phyloP scores from a whole-genome alignment of 2,888 invertebrate genomes.

The Holacanthella duospinosa region DNA sequence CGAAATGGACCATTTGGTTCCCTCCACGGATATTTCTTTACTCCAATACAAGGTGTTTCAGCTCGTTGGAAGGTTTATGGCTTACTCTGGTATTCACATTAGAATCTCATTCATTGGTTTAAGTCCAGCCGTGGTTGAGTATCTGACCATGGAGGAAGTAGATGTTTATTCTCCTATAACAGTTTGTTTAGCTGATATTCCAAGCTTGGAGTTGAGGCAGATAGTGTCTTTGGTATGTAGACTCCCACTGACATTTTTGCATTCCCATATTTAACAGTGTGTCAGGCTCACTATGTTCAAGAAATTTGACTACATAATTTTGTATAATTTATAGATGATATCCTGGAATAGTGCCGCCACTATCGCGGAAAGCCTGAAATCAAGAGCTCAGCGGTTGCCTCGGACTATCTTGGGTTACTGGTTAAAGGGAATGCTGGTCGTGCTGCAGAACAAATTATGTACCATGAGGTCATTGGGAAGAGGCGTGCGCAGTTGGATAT shows the following conservation, averaged over 20 bases:
- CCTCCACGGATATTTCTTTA: constrained; percentile 3
- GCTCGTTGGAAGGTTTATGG: constrained; percentile 10
- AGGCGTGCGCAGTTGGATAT: background rate
- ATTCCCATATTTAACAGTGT: too few species aligned
- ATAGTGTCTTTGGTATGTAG: background rate
- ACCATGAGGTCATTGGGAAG: background rate
- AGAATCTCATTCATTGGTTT: constrained; percentile 10
- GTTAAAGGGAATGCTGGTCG: background rate
- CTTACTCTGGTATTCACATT: constrained; percentile 10
- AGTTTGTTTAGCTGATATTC: background rate
- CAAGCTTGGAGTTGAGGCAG: background rate
- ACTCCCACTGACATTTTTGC: too few species aligned
- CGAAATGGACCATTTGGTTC: constrained; percentile 10
- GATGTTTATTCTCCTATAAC: background rate
- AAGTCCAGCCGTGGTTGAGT: constrained; percentile 6
- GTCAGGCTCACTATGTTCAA: background rate
- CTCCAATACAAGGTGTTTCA: constrained; percentile 3
- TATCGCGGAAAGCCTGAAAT: background rate
- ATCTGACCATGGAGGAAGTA: background rate
- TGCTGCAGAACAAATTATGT: background rate
- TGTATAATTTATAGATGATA: background rate
- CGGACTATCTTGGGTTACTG: background rate
- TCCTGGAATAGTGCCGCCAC: background rate
- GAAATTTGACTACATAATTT: background rate
- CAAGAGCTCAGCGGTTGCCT: background rate